Evolutionary conservation across 1,140 invertebrate species (phyloP).

Genomic region (Venturia canescens): DNA sequence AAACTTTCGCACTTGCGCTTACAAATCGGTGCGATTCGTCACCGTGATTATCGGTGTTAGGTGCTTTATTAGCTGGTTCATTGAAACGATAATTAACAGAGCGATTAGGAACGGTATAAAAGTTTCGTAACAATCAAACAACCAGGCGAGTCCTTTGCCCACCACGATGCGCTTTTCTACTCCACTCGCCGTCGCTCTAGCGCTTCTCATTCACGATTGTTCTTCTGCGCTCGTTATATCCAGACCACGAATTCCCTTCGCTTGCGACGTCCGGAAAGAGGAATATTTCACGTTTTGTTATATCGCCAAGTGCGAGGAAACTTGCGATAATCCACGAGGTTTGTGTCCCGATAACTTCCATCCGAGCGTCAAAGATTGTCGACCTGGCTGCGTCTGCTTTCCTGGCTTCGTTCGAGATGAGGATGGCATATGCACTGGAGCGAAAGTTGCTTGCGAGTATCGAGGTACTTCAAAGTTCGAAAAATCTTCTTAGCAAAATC

Average conservation of each 20-base stretch:
- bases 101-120: too few relatives aligned
- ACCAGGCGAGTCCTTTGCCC: neutral
- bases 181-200: neutral
- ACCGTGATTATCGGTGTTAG: too few relatives aligned
- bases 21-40: too few relatives aligned
- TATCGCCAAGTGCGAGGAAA: conserved; percentile 18
- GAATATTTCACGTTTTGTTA: conserved; percentile 31
- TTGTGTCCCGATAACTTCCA: neutral
- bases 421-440: conserved; percentile 8
- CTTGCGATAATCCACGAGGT: conserved; percentile 10
- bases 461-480: neutral
- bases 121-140: neutral
- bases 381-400: neutral
- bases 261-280: neutral
- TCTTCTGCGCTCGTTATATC: neutral
- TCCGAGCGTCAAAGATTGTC: neutral
- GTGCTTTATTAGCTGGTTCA: too few relatives aligned
- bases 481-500: too few relatives aligned
- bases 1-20: too few relatives aligned
- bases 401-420: conserved; percentile 19
- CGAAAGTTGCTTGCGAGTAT: conserved; percentile 3
- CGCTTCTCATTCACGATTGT: neutral
- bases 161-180: neutral
- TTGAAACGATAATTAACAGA: too few relatives aligned
- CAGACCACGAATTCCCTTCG: neutral